Base-by-base conservation (phyloP, 2,797 vertebrate genomes). In the Vespertilio murinus region DNA sequence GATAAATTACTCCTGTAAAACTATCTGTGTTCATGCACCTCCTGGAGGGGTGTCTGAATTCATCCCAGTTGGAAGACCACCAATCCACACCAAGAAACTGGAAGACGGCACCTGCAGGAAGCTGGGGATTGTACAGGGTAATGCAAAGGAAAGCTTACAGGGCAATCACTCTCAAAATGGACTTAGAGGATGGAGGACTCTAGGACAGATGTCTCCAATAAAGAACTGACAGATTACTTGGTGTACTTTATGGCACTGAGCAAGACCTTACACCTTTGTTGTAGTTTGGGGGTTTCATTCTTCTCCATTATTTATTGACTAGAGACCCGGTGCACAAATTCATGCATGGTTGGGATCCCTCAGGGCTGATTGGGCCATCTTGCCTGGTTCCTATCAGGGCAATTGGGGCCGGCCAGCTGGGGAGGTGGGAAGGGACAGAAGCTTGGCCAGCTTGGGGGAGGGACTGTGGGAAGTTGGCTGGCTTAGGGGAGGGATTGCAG, bases 1-100 rank as follows among this genome's bases (percentile, higher is more conserved):
- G 85, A 71, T 90, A 96, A 80, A 77, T 54, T 69, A 71, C 40
- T 52, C 13, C 54, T 70, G 77, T 93, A 70, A 93, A 87, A 82
- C 40, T 64, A 30, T 82, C 35, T 88, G 22, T 74, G 56, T 30
- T 90, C 64, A 45, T n/a, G 23, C 38, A 78, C n/a, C 22, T 84
- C 33, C 79, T 47, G 16, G 70, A 82, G 40, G 45, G 64, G 81
- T 59, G 56, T 33, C 64, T 75, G 40, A 52, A 80, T 9, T 56
- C 40, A 90, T 77, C 20, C 30, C 61, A 67, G 18, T 28, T 49
- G 78, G 47, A 92, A 89, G 45, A 83, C 14, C 35, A 81, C 12
- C 74, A 49, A 83, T 33, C 1, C 65, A 74, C 59, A 86, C 23
- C 18, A 52, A 61, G 22, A 87, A 87, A 85, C 25, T 35, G 17